phyloP scores from a whole-genome alignment of 2,797 vertebrate species.

The Pygocentrus nattereri region DNA sequence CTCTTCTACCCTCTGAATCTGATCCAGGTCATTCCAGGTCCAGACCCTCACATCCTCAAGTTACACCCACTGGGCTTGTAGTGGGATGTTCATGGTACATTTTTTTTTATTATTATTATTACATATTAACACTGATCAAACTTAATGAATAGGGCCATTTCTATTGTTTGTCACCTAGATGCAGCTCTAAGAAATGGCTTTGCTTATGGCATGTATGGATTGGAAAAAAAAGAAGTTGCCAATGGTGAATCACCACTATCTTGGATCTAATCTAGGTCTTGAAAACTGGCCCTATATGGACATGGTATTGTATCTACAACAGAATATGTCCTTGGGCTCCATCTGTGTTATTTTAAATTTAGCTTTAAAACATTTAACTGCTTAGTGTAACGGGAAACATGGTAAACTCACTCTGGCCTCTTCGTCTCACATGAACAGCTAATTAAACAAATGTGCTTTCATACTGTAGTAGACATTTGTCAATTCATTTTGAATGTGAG shows the following conservation, averaged over 20 bases:
- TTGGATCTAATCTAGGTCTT: background rate
- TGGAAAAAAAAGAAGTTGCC: too few relatives aligned
- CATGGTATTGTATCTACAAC: too few relatives aligned
- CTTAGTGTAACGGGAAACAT: background rate
- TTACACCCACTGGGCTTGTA: background rate
- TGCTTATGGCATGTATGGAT: background rate
- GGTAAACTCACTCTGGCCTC: background rate
- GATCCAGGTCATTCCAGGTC: conserved; percentile 23
- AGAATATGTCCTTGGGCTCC: too few relatives aligned
- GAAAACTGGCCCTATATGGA: background rate
- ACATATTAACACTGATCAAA: background rate
- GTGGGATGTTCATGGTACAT: background rate
- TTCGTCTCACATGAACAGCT: background rate
- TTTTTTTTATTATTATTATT: too few relatives aligned
- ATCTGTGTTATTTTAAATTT: too few relatives aligned
- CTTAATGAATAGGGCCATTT: background rate
- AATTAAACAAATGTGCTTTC: too few relatives aligned
- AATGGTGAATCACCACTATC: too few relatives aligned
- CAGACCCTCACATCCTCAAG: conserved; percentile 14
- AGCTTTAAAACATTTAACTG: too few relatives aligned
- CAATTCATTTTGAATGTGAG: background rate
- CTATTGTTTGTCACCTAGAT: too few relatives aligned
- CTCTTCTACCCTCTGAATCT: conserved; percentile 1
- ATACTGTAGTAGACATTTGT: background rate
- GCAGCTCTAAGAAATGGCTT: too few relatives aligned